A percentile compares a stretch with the other conserved stretches of the same genome.
Evolutionary conservation across 2,113 vertebrate genomes (phyloP).

Genomic region (Protomyctophum bolini): DNA sequence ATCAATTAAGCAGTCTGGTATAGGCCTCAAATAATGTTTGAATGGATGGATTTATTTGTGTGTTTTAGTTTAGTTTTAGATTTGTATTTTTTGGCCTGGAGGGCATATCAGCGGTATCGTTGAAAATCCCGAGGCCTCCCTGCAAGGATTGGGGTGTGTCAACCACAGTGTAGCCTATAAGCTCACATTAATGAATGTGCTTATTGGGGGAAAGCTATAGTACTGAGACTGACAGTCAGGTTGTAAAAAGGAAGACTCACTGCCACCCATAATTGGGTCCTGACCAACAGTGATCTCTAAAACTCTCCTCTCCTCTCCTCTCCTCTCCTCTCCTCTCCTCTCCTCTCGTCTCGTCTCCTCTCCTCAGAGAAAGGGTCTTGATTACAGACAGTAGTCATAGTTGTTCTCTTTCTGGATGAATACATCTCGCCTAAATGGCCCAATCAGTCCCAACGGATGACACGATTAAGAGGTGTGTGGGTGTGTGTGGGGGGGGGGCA

Average conservation of each 20-base stretch:
- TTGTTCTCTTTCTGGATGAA: slow-evolving; percentile 48
- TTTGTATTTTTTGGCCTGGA: too few species aligned
- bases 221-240: too few species aligned
- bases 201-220: too few species aligned
- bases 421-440: slow-evolving; percentile 60
- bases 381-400: slow-evolving; percentile 72
- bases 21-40: background rate
- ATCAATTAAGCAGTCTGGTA: slow-evolving; percentile 77
- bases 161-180: background rate
- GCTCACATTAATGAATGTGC: too few species aligned
- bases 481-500: background rate
- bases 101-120: too few species aligned
- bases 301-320: background rate
- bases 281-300: slow-evolving; percentile 35
- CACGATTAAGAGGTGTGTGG: slow-evolving; percentile 49
- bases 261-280: too few species aligned
- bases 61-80: too few species aligned
- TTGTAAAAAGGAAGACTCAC: too few species aligned
- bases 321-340: background rate
- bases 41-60: too few species aligned
- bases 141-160: slow-evolving; percentile 17
- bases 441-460: slow-evolving; percentile 57
- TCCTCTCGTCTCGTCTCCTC: slow-evolving; percentile 13
- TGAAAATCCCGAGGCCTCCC: too few species aligned
- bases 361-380: slow-evolving; percentile 51